These are phyloP conservation scores for Pseudomyrmex pallidus DNA, from an alignment of 1,140 invertebrate genomes.

Conservation along the genomic window DNA sequence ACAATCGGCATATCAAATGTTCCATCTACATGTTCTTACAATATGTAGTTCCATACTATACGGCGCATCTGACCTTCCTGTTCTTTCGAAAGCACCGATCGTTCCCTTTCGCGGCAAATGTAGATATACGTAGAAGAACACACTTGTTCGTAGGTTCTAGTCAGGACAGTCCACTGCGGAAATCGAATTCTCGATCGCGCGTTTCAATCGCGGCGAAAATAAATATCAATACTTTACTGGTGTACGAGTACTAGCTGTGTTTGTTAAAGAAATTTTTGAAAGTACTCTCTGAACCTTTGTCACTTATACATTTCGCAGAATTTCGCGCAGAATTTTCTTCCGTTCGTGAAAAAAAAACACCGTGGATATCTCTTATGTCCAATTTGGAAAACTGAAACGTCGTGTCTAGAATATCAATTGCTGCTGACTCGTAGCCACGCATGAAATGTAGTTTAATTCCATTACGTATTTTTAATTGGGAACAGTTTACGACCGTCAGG, in stretches of 20 bases:
- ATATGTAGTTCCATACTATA: constrained; percentile 3
- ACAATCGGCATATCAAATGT: neutral
- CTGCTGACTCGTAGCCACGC: too few relatives aligned
- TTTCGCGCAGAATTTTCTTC: too few relatives aligned
- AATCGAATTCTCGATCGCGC: constrained; percentile 18
- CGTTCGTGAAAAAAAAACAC: too few relatives aligned
- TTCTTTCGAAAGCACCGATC: constrained; percentile 13
- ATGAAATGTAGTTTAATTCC: too few relatives aligned
- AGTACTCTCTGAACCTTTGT: neutral
- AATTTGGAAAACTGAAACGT: too few relatives aligned
- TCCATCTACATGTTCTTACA: neutral
- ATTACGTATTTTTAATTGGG: too few relatives aligned
- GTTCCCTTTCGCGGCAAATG: constrained; percentile 64
- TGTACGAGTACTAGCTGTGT: too few relatives aligned
- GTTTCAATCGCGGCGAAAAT: constrained; percentile 9
- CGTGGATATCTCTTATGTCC: too few relatives aligned
- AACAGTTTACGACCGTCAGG: too few relatives aligned
- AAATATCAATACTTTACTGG: too few relatives aligned
- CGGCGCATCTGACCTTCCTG: constrained; percentile 7
- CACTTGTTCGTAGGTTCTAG: constrained; percentile 33
- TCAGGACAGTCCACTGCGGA: neutral
- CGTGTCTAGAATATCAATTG: too few relatives aligned
- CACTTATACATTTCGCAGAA: too few relatives aligned
- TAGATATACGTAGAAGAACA: constrained; percentile 51
- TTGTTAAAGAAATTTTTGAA: neutral